Evolutionary conservation across 2,888 invertebrate species (phyloP).

Genomic region (Cataglyphis cursor): DNA sequence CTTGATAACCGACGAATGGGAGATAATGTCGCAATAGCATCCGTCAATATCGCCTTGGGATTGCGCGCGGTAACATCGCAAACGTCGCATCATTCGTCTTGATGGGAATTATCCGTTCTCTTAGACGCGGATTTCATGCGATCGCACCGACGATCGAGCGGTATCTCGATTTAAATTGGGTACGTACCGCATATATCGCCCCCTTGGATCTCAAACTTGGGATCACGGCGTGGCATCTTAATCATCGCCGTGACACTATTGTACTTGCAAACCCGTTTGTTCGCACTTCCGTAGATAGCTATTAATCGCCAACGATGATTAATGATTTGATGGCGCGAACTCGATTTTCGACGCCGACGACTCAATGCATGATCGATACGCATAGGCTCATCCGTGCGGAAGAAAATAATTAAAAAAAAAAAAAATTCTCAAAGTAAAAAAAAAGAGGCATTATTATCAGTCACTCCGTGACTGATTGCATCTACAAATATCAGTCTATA

Average conservation of each 20-base stretch:
- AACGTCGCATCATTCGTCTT: conserved; percentile 57
- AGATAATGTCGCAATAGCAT: conserved; percentile 71
- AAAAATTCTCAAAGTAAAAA: neutral
- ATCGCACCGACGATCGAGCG: conserved; percentile 12
- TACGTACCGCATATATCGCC: conserved; percentile 21
- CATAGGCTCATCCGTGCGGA: conserved; percentile 19
- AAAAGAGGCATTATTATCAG: neutral
- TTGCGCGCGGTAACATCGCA: conserved; percentile 74
- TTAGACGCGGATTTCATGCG: conserved; percentile 34
- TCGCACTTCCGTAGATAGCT: conserved; percentile 73
- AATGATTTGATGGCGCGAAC: conserved; percentile 68
- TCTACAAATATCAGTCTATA: conserved; percentile 5
- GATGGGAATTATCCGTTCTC: conserved; percentile 57
- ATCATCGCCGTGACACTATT: conserved; percentile 71
- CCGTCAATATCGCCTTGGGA: conserved; percentile 60
- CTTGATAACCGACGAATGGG: conserved; percentile 36
- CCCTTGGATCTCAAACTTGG: conserved; percentile 30
- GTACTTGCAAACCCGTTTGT: conserved; percentile 64
- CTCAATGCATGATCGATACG: conserved; percentile 70
- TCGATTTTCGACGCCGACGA: conserved; percentile 68
- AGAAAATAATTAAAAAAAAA: conserved; percentile 52
- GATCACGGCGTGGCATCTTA: conserved; percentile 63
- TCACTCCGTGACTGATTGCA: conserved; percentile 19
- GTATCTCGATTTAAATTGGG: conserved; percentile 47
- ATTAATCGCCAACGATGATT: conserved; percentile 72